Percentiles rank a stretch among this genome's conserved stretches.
Conservation (phyloP, 2,113 vertebrate species). For the Zosterops lateralis region DNA sequence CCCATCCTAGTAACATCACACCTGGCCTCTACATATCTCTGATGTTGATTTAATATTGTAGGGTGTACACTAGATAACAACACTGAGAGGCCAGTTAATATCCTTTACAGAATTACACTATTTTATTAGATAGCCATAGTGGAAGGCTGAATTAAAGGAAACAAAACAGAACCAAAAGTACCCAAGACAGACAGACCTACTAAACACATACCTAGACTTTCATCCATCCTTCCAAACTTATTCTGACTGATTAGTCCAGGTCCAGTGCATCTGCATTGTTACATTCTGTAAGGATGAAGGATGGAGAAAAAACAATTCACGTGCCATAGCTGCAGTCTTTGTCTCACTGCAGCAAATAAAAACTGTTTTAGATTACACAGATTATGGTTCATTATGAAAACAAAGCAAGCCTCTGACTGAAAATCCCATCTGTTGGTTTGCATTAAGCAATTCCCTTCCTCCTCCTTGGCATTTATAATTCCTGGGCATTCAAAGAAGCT, state of each 20-base stretch:
- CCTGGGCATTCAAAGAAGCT: constrained; percentile 4
- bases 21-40: neutral
- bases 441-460: constrained; percentile 7
- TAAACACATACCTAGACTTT: neutral
- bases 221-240: neutral
- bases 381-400: constrained; percentile 50
- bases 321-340: neutral
- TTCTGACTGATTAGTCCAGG: neutral
- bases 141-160: neutral
- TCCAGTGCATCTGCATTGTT: neutral
- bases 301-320: neutral
- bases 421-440: constrained; percentile 40
- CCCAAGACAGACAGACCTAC: neutral
- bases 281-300: accelerated
- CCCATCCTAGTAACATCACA: neutral
- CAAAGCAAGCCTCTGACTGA: constrained; percentile 31
- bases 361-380: constrained; percentile 31
- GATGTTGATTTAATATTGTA: neutral
- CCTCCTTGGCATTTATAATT: neutral
- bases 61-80: neutral
- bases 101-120: neutral
- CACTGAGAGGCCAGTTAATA: neutral
- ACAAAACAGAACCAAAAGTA: accelerated
- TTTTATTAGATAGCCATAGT: neutral
- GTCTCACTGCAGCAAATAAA: constrained; percentile 28